Evolutionary conservation across 2,888 invertebrate species (phyloP).

Genomic region (Alentia gelatinosa): DNA sequence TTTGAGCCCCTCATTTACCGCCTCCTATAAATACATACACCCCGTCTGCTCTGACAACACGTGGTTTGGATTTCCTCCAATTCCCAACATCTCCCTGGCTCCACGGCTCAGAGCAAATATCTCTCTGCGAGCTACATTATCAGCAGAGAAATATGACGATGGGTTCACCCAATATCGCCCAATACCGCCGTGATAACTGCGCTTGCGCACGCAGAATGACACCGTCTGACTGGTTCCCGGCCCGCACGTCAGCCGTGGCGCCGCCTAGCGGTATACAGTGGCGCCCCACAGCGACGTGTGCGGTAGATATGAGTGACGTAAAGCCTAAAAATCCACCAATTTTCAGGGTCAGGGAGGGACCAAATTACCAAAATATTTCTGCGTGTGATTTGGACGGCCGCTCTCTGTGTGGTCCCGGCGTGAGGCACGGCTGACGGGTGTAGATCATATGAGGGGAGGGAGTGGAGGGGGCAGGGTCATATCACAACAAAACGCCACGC

Average conservation of each 20-base stretch:
- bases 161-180: not conserved
- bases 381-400: constrained; percentile 1
- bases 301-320: constrained; percentile 44
- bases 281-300: constrained; percentile 34
- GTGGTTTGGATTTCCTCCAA: not conserved
- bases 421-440: constrained; percentile 26
- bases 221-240: not conserved
- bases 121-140: not conserved
- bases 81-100: not conserved
- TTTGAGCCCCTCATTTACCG: not conserved
- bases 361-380: constrained; percentile 44
- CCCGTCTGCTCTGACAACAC: too few relatives aligned
- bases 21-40: too few relatives aligned
- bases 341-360: constrained; percentile 46
- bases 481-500: constrained; percentile 44
- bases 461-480: constrained; percentile 13
- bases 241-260: not conserved
- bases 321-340: constrained; percentile 39
- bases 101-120: not conserved
- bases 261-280: not conserved
- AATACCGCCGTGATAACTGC: constrained; percentile 17
- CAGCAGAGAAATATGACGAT: not conserved
- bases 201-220: not conserved
- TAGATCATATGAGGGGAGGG: not conserved
- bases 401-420: constrained; percentile 8